Evolutionary conservation across 1,140 invertebrate genomes (phyloP), one percentile per base, ranked within the genome.

Genomic region (Parasteatoda tepidariorum): DNA sequence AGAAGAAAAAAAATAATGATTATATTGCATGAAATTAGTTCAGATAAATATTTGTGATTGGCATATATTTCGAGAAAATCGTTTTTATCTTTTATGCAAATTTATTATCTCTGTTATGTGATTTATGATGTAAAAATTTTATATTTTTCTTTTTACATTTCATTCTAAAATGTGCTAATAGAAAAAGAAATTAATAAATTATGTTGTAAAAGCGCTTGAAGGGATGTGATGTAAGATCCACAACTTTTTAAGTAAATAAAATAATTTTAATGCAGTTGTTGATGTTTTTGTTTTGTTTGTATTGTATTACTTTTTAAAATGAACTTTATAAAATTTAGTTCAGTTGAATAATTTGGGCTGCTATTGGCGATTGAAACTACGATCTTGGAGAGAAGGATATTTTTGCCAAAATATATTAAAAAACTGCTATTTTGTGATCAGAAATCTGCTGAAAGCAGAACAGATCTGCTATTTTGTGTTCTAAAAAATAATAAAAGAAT

Each of bases 221-320:
- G 68, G 67, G 61, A 79, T n/a, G 34, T 67, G 30, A 79, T 82
- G 78, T 82, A 82, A 33, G 78, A 68, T 71, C 33, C 67, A 82
- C 33, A 71, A 82, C 66, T 82, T 82, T 82, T 82, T 82, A 71
- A 82, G 67, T 82, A 82, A 82, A 82, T 70, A 82, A 82, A 82
- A 82, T 82, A 82, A 70, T 82, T 82, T 82, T 82, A 82, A 70
- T 82, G 76, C 76, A 68, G 38, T 13, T 31, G 15, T 9, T 48
- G 38, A 48, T 18, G 9, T 48, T 13, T 48, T 48, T 48, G 18
- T 48, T 48, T 41, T 41, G 13, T 2, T 2, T 48, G 18, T 2
- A n/a, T n/a, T n/a, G n/a, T n/a, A n/a, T n/a, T n/a, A n/a, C n/a
- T n/a, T n/a, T n/a, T n/a, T n/a, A n/a, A n/a, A n/a, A n/a, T n/a